Percentiles rank a stretch among this genome's conserved stretches.
phyloP scores from a whole-genome alignment of 2,113 vertebrate species.

The Mixornis gularis region DNA sequence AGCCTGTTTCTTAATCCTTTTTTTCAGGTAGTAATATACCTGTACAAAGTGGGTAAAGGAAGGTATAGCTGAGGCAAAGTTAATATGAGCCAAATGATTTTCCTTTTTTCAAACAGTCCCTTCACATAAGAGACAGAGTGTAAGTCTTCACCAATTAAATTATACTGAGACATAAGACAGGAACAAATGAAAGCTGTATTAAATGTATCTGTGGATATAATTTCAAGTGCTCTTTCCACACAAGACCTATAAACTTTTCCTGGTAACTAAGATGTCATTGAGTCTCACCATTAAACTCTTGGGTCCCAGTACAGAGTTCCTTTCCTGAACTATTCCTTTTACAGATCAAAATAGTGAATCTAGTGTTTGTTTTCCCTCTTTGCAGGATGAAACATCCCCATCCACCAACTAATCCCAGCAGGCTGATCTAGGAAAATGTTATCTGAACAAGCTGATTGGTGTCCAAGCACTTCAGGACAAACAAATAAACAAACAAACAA shows the following conservation, averaged over 20 bases:
- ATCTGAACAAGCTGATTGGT: neutral
- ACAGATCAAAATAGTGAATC: neutral
- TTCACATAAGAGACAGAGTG: neutral
- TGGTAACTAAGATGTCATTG: neutral
- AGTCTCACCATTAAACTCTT: neutral
- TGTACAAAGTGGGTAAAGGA: neutral
- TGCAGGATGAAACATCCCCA: neutral
- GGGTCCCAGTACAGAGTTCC: neutral
- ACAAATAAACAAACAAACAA: neutral
- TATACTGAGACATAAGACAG: neutral
- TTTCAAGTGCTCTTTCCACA: neutral
- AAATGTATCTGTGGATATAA: neutral
- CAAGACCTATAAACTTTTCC: neutral
- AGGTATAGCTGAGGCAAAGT: neutral
- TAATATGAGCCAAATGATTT: neutral
- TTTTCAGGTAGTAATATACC: neutral
- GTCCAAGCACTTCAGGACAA: neutral
- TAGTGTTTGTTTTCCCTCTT: neutral
- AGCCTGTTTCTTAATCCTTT: neutral
- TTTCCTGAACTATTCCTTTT: neutral
- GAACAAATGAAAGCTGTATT: neutral
- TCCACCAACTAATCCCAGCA: neutral
- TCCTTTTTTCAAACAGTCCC: neutral
- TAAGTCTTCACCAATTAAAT: neutral
- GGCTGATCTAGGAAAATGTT: neutral